phyloP scores from a whole-genome alignment of 2,888 invertebrate genomes.

The Azorinus chamasolen region DNA sequence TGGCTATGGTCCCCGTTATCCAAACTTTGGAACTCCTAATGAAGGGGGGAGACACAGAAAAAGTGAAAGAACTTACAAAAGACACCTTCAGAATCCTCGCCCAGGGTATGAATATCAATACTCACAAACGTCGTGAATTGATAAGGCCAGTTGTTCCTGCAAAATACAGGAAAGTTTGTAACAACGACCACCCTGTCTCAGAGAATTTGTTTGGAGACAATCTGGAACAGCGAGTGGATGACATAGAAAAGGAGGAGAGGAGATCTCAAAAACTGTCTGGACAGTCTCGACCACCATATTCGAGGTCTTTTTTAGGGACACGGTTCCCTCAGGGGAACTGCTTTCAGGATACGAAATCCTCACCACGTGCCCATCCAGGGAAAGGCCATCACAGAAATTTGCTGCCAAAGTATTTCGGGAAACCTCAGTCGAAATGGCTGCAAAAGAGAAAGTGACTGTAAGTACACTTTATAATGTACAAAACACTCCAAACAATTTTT shows the following conservation, averaged over 20 bases:
- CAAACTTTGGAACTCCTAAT: conserved; percentile 4
- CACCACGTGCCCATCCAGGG: background rate
- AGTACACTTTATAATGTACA: background rate
- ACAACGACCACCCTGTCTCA: background rate
- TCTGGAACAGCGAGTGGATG: conserved; percentile 2
- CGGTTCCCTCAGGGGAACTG: conserved; percentile 1
- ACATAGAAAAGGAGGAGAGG: conserved; percentile 5
- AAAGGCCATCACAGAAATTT: background rate
- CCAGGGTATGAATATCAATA: background rate
- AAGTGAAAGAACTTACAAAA: background rate
- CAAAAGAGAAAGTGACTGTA: conserved; percentile 2
- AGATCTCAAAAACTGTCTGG: conserved; percentile 1
- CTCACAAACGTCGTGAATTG: conserved; percentile 2
- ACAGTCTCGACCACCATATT: background rate
- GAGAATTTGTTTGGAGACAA: conserved; percentile 25
- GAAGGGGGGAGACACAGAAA: conserved; percentile 1
- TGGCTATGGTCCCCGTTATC: background rate
- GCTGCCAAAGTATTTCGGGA: background rate
- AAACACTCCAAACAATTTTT: conserved; percentile 27
- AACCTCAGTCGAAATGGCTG: background rate
- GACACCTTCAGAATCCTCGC: conserved; percentile 25
- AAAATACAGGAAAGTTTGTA: conserved; percentile 19
- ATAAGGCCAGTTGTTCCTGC: conserved; percentile 14
- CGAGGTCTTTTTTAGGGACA: conserved; percentile 14
- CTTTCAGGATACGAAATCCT: background rate